Base-by-base conservation (phyloP, 2,888 invertebrate genomes). In the Diploptera punctata region DNA sequence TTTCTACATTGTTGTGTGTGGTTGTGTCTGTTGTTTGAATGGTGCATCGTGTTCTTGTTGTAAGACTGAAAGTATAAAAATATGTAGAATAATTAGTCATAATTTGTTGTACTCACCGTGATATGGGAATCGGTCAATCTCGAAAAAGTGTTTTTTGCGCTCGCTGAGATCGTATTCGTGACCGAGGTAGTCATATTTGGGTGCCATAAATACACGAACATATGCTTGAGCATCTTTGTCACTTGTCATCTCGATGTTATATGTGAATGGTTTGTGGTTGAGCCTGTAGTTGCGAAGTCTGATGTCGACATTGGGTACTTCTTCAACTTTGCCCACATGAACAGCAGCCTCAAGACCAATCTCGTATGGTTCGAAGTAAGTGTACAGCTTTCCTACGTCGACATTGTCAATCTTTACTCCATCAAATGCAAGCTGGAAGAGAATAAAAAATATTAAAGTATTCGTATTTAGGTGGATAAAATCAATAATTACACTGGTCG, bases 181-280 rank as follows among this genome's bases (percentile, higher is more conserved):
- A 62, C 86, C 86, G 67, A 85, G 79, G 73, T 87, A 81, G 79
- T 91, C 89, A 79, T 86, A 86, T 81, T 91, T 91, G 0, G 92
- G 92, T 80, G 90, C 92, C 75, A 91, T 81, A 85, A 88, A 92
- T 2, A 90, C 81, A 90, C 90, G 88, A 2, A 92, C 87, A 16
- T 91, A 87, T 75, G 87, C 87, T 78, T 88, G 87, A 7, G 83
- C 84, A 18, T 84, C 79, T 76, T 88, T 86, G 77, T 88, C 87
- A 43, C 89, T 88, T n/a, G 83, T 77, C 24, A 90, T 83, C 61
- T 85, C 84, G 62, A 90, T 77, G 21, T 86, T 86, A 61, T 88
- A 84, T 77, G 84, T 86, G 84, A 89, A 91, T 38, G 88, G 87
- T 72, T 89, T 84, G 82, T 91, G 89, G 80, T 90, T 90, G 24